Conservation (phyloP, 2,888 invertebrate species). For the Camptogramma bilineatum region DNA sequence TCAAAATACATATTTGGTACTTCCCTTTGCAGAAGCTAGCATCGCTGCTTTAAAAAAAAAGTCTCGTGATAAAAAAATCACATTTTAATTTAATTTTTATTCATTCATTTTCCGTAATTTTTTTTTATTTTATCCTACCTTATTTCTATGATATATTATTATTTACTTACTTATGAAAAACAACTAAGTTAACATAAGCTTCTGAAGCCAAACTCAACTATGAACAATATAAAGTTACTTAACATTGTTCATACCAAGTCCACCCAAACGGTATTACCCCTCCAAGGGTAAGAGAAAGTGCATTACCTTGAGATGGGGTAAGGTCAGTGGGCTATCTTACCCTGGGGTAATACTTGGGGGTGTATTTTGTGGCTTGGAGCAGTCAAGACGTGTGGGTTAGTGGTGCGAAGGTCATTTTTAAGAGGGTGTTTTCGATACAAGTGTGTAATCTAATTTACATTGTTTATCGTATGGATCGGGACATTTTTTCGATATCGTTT, state of each 20-base stretch:
- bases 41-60: too few species aligned
- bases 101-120: too few species aligned
- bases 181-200: too few species aligned
- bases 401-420: constrained; percentile 27
- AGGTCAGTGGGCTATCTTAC: constrained; percentile 32
- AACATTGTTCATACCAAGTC: background rate
- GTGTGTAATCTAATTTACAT: background rate
- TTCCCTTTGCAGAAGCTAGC: too few species aligned
- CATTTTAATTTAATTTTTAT: too few species aligned
- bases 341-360: constrained; percentile 10
- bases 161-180: too few species aligned
- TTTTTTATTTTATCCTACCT: too few species aligned
- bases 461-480: background rate
- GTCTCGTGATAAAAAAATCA: too few species aligned
- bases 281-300: constrained; percentile 26
- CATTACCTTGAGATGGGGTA: constrained; percentile 37
- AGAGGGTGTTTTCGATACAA: constrained; percentile 3
- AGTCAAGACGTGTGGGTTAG: constrained; percentile 28
- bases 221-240: too few species aligned
- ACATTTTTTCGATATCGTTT: background rate
- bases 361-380: constrained; percentile 12
- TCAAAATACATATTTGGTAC: background rate
- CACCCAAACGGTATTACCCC: background rate
- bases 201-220: too few species aligned
- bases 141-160: too few species aligned